Evolutionary conservation across 2,113 vertebrate genomes (phyloP).

Genomic region (Chinchilla lanigera): DNA sequence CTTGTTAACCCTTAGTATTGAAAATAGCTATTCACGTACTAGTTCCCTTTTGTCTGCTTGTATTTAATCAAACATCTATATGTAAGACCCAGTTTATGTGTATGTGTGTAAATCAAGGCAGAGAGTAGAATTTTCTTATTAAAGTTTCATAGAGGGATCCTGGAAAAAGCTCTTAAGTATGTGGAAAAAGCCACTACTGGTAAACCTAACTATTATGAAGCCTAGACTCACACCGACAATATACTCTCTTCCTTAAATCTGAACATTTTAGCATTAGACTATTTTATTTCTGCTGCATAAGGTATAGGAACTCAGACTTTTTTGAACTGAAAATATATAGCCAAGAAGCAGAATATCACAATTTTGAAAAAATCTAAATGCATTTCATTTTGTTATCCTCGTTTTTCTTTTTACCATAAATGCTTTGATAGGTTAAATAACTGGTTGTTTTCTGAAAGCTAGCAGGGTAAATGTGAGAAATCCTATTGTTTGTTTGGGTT

Average conservation of each 20-base stretch:
- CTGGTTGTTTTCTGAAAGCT: constrained; percentile 1
- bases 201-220: not conserved
- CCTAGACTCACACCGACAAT: not conserved
- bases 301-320: not conserved
- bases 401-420: not conserved
- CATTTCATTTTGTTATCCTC: not conserved
- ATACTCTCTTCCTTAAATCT: not conserved
- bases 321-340: not conserved
- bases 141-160: not conserved
- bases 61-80: not conserved
- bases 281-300: not conserved
- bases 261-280: not conserved
- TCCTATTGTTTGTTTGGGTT: not conserved
- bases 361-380: not conserved
- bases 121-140: not conserved
- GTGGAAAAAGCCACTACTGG: not conserved
- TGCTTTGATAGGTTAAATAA: constrained; percentile 19
- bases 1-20: not conserved
- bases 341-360: not conserved
- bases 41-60: not conserved
- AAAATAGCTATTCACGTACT: not conserved
- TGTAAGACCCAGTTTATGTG: not conserved
- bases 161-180: not conserved
- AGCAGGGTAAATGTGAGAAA: not conserved
- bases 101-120: not conserved